Conservation (phyloP, 1,140 invertebrate species). For the Gonioctena quinquepunctata region DNA sequence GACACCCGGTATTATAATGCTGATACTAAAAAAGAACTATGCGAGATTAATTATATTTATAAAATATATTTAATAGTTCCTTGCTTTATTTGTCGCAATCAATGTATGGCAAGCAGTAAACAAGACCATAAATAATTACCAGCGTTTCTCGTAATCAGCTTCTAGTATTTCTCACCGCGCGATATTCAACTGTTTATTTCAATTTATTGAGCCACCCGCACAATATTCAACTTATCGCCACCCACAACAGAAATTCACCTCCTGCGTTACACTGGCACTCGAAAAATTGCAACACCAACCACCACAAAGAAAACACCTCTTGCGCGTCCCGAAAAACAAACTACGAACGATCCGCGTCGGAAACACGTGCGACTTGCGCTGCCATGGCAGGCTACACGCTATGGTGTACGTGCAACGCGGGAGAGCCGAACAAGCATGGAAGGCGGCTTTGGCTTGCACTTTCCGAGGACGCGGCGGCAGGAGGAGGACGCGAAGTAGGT, state of each 20-base stretch:
- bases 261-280: background rate
- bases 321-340: background rate
- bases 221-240: background rate
- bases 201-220: too few relatives aligned
- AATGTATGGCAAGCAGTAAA: too few relatives aligned
- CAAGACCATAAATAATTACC: too few relatives aligned
- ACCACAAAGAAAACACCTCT: background rate
- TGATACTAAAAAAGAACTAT: too few relatives aligned
- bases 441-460: slow-evolving; percentile 15
- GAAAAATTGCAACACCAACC: background rate
- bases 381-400: background rate
- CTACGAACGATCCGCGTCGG: background rate
- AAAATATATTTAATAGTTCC: too few relatives aligned
- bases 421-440: slow-evolving; percentile 5
- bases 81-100: too few relatives aligned
- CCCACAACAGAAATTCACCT: background rate
- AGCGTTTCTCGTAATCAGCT: too few relatives aligned
- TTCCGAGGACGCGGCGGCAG: background rate
- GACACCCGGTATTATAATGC: too few relatives aligned
- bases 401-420: background rate
- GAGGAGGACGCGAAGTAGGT: slow-evolving; percentile 32
- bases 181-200: too few relatives aligned
- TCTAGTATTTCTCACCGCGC: too few relatives aligned
- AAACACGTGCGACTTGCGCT: background rate
- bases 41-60: too few relatives aligned